These are phyloP conservation scores for Drosophila suboccidentalis DNA, from an alignment of 2,888 invertebrate species.

Conservation along the genomic window DNA sequence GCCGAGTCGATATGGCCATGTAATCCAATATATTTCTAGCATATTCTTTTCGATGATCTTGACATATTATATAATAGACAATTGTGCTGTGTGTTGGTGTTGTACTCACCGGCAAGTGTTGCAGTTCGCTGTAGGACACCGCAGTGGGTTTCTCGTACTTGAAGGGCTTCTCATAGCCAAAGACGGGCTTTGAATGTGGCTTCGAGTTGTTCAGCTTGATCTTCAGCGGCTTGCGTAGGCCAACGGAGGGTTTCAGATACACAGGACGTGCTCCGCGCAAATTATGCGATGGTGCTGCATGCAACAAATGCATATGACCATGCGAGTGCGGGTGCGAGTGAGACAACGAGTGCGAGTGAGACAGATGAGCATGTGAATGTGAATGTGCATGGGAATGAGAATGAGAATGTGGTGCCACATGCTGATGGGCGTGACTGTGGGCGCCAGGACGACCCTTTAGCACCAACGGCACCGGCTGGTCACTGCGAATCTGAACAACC, in stretches of 20 bases:
- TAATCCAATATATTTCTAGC: too few relatives aligned
- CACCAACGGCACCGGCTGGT: constrained; percentile 83
- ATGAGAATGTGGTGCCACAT: constrained; percentile 25
- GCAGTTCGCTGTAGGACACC: constrained; percentile 73
- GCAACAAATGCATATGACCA: constrained; percentile 55
- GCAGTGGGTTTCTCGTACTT: constrained; percentile 83
- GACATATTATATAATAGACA: not conserved
- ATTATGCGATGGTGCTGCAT: constrained; percentile 50
- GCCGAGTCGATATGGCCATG: too few relatives aligned
- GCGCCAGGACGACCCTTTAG: constrained; percentile 78
- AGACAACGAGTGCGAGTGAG: not conserved
- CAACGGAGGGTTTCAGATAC: constrained; percentile 60
- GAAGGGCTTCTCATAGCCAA: constrained; percentile 82
- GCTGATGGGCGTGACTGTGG: constrained; percentile 58
- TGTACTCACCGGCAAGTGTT: constrained; percentile 81
- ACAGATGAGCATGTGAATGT: constrained; percentile 39
- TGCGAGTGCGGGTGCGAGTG: constrained; percentile 42
- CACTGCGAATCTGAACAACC: constrained; percentile 85
- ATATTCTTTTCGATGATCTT: not conserved
- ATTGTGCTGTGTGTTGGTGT: not conserved
- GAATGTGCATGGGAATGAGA: constrained; percentile 19
- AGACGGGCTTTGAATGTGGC: constrained; percentile 69
- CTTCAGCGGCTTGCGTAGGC: constrained; percentile 82
- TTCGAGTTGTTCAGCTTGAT: constrained; percentile 81
- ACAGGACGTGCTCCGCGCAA: constrained; percentile 64